Conservation (phyloP, 2,888 invertebrate genomes). For the Lamellibrachia satsuma region DNA sequence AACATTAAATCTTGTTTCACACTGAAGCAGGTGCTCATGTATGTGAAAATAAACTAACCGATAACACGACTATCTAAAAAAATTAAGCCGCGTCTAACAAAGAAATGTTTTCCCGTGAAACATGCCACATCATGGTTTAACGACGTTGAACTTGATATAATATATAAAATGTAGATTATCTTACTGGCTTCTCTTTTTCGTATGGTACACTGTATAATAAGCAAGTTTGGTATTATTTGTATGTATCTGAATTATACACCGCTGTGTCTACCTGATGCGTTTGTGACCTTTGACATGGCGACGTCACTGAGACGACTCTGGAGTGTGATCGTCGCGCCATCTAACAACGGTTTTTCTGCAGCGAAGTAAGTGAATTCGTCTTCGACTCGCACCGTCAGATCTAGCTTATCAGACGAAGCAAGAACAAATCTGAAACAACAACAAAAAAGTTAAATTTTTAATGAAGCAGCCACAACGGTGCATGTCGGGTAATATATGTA, state of each 20-base stretch:
- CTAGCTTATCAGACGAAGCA: not conserved
- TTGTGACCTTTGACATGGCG: slow-evolving; percentile 26
- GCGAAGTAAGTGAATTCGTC: slow-evolving; percentile 52
- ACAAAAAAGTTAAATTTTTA: not conserved
- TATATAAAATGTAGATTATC: too few relatives aligned
- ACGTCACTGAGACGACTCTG: slow-evolving; percentile 37
- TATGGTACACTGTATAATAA: accelerated
- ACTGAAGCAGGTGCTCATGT: too few relatives aligned
- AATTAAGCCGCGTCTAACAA: not conserved
- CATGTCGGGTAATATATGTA: too few relatives aligned
- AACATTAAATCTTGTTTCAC: too few relatives aligned
- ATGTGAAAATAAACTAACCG: too few relatives aligned
- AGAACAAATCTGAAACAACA: not conserved
- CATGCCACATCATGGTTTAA: too few relatives aligned
- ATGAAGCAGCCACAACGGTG: not conserved
- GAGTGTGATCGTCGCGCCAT: slow-evolving; percentile 42
- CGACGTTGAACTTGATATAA: slow-evolving; percentile 19
- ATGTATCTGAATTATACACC: too few relatives aligned
- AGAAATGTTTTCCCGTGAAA: not conserved
- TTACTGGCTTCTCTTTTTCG: too few relatives aligned
- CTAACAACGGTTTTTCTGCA: slow-evolving; percentile 43
- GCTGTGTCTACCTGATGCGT: slow-evolving; percentile 28
- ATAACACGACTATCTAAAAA: too few relatives aligned
- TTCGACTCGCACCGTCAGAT: slow-evolving; percentile 44
- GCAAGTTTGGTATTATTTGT: not conserved